phyloP scores from a whole-genome alignment of 2,797 vertebrate species.

The Acanthopagrus latus region DNA sequence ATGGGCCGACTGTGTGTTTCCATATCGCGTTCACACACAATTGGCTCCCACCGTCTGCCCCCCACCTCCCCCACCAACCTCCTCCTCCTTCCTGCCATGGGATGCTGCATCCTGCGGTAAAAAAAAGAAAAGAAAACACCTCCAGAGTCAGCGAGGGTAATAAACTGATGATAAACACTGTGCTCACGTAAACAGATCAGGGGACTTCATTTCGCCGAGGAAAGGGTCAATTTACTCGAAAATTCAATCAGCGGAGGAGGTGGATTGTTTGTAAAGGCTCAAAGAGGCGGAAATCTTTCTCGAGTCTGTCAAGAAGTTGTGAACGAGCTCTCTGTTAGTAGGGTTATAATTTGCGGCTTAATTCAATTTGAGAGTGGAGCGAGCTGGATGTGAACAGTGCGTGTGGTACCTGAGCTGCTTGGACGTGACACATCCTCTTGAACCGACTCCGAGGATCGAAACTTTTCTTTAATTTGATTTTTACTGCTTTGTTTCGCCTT shows the following conservation, averaged over 20 bases:
- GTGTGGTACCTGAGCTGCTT: conserved; percentile 15
- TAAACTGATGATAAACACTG: conserved; percentile 63
- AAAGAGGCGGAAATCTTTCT: conserved; percentile 35
- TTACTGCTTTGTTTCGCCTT: not conserved
- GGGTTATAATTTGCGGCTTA: conserved; percentile 25
- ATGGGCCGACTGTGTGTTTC: conserved; percentile 55
- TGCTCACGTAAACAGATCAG: conserved; percentile 45
- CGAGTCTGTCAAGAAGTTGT: conserved; percentile 25
- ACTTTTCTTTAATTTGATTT: not conserved
- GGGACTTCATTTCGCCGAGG: conserved; percentile 51
- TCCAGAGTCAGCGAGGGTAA: conserved; percentile 58
- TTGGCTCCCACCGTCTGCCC: conserved; percentile 44
- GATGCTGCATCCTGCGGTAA: conserved; percentile 32
- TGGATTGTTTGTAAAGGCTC: conserved; percentile 17
- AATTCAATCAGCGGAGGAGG: conserved; percentile 52
- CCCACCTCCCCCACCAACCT: too few relatives aligned
- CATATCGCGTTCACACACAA: conserved; percentile 66
- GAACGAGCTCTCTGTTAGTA: conserved; percentile 32
- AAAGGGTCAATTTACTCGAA: conserved; percentile 46
- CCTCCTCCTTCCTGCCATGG: conserved; percentile 9
- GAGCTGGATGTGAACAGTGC: conserved; percentile 7
- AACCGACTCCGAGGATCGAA: not conserved
- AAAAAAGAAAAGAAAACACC: conserved; percentile 19
- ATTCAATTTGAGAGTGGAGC: conserved; percentile 32
- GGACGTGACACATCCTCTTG: not conserved